Evolutionary conservation across 2,797 vertebrate species (phyloP), one percentile per base, ranked within the genome.

Genomic region (Lycodopsis pacificus): DNA sequence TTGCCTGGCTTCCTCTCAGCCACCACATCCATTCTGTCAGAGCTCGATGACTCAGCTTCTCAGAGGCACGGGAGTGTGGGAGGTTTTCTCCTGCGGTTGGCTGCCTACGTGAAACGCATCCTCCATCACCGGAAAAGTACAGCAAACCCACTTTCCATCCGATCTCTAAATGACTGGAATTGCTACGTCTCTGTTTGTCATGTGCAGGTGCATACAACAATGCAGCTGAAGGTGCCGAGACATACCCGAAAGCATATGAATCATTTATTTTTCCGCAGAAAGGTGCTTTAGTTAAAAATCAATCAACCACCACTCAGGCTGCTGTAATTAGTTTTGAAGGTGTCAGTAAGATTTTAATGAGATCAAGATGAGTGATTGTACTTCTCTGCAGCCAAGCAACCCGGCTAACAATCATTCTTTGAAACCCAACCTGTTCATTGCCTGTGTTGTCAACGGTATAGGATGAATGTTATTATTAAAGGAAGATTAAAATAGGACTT

Each of bases 11-110:
- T 84, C 83, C 83, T 81, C 79, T 58, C 77, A 88, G 88, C 81
- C 85, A 87, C 78, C 82, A 85, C 87, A 87, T 89, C 88, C 76
- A 78, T 85, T 83, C 78, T 85, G 86, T 89, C 87, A 76, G 85
- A 85, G 86, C 86, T 65, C 54, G 65, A 86, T 94, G 94, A 95
- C 90, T 95, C 92, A 94, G 93, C 90, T 84, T 88, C 89, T 90
- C 84, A 89, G 82, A 88, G 84, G 87, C 86, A 86, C 75, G 63
- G 86, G 77, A 87, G 85, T 91, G 92, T 92, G 86, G 92, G 91
- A 91, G 90, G 83, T 81, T 88, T 92, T 89, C 88, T 92, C 90
- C 83, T 79, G 79, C 51, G 68, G 65, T 85, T 46, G 83, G 72
- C 83, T 88, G 88, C 92, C 90, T 84, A 90, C 88, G 77, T 91